Evolutionary conservation across 2,113 vertebrate species (phyloP), one percentile per base, ranked within the genome.

Genomic region (Phyllostomus discolor): DNA sequence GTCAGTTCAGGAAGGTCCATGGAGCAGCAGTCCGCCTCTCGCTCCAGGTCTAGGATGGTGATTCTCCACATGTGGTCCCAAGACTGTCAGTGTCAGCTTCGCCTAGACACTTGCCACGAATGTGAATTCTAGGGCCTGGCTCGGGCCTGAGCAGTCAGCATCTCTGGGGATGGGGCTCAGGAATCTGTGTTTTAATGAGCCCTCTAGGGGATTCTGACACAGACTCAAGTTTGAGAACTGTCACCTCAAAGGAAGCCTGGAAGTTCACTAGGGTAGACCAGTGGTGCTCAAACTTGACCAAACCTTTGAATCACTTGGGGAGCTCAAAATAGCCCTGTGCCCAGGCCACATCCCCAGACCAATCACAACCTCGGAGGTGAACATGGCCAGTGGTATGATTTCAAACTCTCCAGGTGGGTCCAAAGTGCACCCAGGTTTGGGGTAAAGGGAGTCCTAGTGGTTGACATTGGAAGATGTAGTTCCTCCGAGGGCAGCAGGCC

Each of bases 101-200:
- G n/a, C 48, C 41, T 84, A 76, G 62, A 88, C 43, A 54, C 87
- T 16, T 48, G 38, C 69, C 59, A 22, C 72, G 64, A 88, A 66
- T 73, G 52, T 64, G 48, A 78, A 33, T 75, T 16, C 38, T 28
- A 26, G 2, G 48, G 7, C 19, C 67, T 14, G 2, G 19, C 43
- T 48, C n/a, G 16, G 43, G 20, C 52, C 52, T 87, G 41, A 62
- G 52, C 54, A 66, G 4, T 46, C 31, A 41, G 75, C 28, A 22
- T 41, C 16, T 43, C 8, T 48, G 35, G 33, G 54, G 0, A 0
- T 10, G 20, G 14, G 41, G 16, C 11, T 2, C 0, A 57, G 64
- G 62, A n/a, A 69, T 66, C 35, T 26, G 9, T 41, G 17, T 19
- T 22, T 93, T 88, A 48, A 87, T 31, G 72, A 52, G 3, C 7